Conservation (phyloP, 2,888 invertebrate genomes). For the Stegophylla sp. region DNA sequence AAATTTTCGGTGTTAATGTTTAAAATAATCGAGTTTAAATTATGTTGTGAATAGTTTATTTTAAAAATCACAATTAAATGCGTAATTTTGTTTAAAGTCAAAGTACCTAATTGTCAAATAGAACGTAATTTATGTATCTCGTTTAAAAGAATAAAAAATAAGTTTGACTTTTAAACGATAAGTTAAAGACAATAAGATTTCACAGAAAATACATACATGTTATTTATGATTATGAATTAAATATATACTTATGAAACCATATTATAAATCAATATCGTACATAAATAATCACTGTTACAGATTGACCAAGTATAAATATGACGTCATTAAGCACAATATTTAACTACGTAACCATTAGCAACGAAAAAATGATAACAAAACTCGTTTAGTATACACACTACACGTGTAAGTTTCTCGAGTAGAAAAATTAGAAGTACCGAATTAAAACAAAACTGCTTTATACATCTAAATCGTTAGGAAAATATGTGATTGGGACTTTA, state of each 20-base stretch:
- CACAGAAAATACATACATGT: no score
- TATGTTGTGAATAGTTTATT: no score
- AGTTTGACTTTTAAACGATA: neutral
- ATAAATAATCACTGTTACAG: conserved; percentile 11
- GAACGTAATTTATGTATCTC: neutral
- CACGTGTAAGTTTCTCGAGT: conserved; percentile 13
- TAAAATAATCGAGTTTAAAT: no score
- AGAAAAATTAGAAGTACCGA: neutral
- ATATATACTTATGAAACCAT: neutral
- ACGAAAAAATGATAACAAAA: conserved; percentile 54
- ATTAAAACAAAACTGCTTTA: neutral
- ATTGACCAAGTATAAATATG: conserved; percentile 1
- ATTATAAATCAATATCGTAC: conserved; percentile 28
- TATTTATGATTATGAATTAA: no score
- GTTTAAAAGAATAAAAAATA: neutral
- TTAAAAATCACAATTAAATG: no score
- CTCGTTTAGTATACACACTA: neutral
- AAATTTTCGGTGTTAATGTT: no score
- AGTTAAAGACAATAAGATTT: neutral
- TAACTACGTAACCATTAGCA: conserved; percentile 45
- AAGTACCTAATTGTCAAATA: neutral
- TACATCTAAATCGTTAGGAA: no score
- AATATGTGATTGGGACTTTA: no score
- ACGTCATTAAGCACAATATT: conserved; percentile 38
- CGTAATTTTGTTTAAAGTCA: no score